Conservation (phyloP, 2,888 invertebrate species). For the Aphidoletes aphidimyza region DNA sequence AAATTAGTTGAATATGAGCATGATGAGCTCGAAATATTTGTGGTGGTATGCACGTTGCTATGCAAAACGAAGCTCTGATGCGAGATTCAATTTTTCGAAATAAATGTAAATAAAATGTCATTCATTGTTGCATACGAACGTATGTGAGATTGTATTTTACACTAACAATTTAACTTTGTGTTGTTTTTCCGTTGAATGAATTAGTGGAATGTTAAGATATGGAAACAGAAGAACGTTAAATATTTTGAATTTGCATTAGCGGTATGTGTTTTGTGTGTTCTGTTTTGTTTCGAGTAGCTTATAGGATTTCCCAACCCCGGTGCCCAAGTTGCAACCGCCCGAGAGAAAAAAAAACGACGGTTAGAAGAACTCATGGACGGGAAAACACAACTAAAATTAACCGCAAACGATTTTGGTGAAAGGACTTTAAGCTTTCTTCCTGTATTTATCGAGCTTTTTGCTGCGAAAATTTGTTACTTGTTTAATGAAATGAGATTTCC, state of each 20-base stretch:
- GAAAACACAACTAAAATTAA: constrained; percentile 3
- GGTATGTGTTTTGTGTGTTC: not conserved
- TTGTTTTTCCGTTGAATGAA: not conserved
- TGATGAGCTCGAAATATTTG: constrained; percentile 23
- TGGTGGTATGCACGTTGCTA: not conserved
- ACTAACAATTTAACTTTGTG: not conserved
- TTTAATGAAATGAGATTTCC: not conserved
- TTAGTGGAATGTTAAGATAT: not conserved
- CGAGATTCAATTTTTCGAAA: not conserved
- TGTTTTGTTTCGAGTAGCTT: not conserved
- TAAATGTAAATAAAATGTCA: not conserved
- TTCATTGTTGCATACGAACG: not conserved
- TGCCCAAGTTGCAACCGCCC: no score
- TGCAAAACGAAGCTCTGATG: not conserved
- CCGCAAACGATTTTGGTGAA: constrained; percentile 36
- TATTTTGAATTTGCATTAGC: not conserved
- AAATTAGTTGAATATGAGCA: not conserved
- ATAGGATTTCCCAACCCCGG: constrained; percentile 13
- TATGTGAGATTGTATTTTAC: not conserved
- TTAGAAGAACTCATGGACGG: not conserved
- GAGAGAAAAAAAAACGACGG: not conserved
- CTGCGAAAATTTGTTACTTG: not conserved
- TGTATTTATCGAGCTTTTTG: constrained; percentile 30
- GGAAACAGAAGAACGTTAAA: not conserved
- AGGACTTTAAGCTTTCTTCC: constrained; percentile 40